Conservation (phyloP, 2,888 invertebrate species). For the Notodonta ziczac region DNA sequence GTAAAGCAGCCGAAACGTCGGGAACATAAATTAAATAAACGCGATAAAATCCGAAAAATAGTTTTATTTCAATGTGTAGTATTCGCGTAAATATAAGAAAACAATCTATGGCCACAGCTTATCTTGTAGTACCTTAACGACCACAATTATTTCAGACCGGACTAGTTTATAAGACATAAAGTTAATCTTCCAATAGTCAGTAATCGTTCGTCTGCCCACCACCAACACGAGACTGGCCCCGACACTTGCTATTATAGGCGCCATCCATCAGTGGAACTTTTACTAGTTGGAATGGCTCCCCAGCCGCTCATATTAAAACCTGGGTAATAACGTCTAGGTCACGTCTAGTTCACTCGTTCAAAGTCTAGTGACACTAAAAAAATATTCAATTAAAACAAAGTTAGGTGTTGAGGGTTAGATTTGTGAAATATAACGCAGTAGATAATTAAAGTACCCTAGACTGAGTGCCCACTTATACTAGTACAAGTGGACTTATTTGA, state of each 20-base stretch:
- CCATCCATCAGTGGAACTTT: constrained; percentile 5
- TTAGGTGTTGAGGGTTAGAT: background rate
- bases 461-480: too few species aligned
- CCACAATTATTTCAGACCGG: too few species aligned
- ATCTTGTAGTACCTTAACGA: too few species aligned
- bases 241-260: constrained; percentile 6
- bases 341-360: background rate
- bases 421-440: background rate
- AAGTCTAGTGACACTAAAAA: constrained; percentile 6
- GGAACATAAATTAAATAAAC: too few species aligned
- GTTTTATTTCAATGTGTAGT: too few species aligned
- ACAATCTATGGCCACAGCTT: too few species aligned
- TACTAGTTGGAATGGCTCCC: constrained; percentile 2
- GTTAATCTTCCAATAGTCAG: background rate
- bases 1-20: too few species aligned
- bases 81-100: too few species aligned
- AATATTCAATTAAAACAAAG: constrained; percentile 9
- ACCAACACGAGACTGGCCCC: background rate
- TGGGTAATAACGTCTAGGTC: background rate
- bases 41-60: too few species aligned
- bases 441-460: too few species aligned
- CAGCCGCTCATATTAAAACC: background rate
- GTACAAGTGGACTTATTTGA: too few species aligned
- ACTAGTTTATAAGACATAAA: background rate
- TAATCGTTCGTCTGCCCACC: background rate